Evolutionary conservation across 37 sponge, comb jelly and placozoan species (phyloP).

Genomic region (Oopsacas minuta): DNA sequence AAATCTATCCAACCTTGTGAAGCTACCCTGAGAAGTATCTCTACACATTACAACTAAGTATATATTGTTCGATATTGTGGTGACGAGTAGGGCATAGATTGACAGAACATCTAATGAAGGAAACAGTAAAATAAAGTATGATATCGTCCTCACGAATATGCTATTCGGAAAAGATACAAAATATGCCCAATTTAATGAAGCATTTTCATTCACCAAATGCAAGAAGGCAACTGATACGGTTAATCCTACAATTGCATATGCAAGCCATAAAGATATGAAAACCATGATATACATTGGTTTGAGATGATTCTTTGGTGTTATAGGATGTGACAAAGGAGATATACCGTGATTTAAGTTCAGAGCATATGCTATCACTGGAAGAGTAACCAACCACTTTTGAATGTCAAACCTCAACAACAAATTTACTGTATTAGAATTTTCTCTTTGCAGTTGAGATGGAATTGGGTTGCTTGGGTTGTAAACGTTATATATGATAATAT

Average conservation of each 20-base stretch:
- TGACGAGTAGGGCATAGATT: constrained; percentile 56
- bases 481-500: background rate
- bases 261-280: constrained; percentile 22
- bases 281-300: constrained; percentile 28
- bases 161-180: background rate
- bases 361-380: constrained; percentile 60
- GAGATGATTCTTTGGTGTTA: constrained; percentile 42
- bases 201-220: constrained; percentile 38
- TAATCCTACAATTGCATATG: constrained; percentile 57
- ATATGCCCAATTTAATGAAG: constrained; percentile 56
- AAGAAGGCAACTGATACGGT: constrained; percentile 53
- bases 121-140: constrained; percentile 69
- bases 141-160: constrained; percentile 29
- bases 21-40: constrained; percentile 27
- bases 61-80: constrained; percentile 50
- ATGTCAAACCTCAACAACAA: constrained; percentile 31
- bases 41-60: constrained; percentile 37
- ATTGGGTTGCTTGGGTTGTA: background rate
- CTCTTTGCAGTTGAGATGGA: background rate
- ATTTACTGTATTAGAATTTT: background rate
- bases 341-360: constrained; percentile 56
- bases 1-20: constrained; percentile 14
- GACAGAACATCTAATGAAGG: constrained; percentile 76
- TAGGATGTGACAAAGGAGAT: constrained; percentile 52
- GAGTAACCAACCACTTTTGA: constrained; percentile 37